Evolutionary conservation across 2,113 vertebrate species (phyloP).

Genomic region (Cinclus cinclus): DNA sequence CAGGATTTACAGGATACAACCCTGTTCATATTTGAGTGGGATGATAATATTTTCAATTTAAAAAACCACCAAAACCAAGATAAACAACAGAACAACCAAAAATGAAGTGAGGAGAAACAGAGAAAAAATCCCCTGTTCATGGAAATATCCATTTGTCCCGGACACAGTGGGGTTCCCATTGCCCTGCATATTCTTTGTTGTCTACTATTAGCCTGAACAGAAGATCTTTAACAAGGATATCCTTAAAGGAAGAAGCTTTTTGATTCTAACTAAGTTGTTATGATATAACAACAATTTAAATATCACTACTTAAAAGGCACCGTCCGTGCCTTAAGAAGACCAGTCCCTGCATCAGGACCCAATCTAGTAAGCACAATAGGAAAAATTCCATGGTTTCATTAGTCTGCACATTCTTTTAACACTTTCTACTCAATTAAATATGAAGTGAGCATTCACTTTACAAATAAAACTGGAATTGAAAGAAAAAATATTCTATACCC

Average conservation of each 20-base stretch:
- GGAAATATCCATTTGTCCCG: neutral
- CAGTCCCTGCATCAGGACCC: neutral
- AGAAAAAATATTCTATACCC: neutral
- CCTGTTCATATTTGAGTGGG: neutral
- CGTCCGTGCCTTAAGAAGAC: neutral
- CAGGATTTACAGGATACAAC: neutral
- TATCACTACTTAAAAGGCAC: neutral
- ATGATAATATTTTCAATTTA: neutral
- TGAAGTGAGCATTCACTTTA: neutral
- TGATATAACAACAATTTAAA: neutral
- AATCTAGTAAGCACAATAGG: neutral
- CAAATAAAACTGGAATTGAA: neutral
- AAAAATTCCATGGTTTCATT: neutral
- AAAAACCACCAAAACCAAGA: neutral
- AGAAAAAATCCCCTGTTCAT: neutral
- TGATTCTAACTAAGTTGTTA: neutral
- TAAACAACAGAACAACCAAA: neutral
- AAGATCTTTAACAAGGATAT: neutral
- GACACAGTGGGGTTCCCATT: neutral
- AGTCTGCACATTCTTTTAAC: neutral
- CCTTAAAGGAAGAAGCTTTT: neutral
- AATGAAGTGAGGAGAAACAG: neutral
- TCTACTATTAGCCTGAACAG: neutral
- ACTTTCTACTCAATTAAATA: neutral
- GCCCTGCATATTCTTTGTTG: accelerated